Percentiles rank a stretch among this genome's conserved stretches.
phyloP scores from a whole-genome alignment of 2,797 vertebrate genomes.

The Borostomias antarcticus region DNA sequence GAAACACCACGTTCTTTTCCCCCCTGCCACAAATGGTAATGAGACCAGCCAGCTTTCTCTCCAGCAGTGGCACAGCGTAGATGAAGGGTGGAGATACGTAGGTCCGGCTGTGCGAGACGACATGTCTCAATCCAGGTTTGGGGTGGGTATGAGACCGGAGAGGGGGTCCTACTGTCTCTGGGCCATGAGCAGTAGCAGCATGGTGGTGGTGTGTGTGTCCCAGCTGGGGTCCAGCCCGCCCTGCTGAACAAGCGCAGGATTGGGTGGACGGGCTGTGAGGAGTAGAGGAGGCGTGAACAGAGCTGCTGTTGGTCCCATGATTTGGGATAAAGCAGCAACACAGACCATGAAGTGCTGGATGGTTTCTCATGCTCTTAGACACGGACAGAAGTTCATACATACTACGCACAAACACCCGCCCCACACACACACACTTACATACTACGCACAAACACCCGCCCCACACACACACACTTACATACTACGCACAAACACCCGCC shows the following conservation, averaged over 20 bases:
- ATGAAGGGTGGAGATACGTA: too few relatives aligned
- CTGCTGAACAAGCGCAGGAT: constrained; percentile 28
- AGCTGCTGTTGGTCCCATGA: constrained; percentile 13
- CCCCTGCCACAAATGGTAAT: too few relatives aligned
- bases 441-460: not conserved
- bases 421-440: not conserved
- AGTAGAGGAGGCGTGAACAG: constrained; percentile 16
- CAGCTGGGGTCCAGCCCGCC: constrained; percentile 1
- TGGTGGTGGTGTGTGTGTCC: not conserved
- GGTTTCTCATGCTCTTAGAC: not conserved
- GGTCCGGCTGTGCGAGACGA: too few relatives aligned
- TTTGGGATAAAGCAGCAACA: constrained; percentile 11
- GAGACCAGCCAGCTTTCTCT: too few relatives aligned
- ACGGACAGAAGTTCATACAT: not conserved
- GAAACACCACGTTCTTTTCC: too few relatives aligned
- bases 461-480: not conserved
- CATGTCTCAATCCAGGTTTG: not conserved
- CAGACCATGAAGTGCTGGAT: not conserved
- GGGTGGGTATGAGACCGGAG: not conserved
- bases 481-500: not conserved
- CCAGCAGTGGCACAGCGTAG: too few relatives aligned
- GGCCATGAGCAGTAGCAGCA: not conserved
- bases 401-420: not conserved
- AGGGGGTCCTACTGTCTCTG: not conserved
- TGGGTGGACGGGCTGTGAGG: constrained; percentile 18